Evolutionary conservation across 2,888 invertebrate genomes (phyloP).

Genomic region (Ormyrus pomaceus): DNA sequence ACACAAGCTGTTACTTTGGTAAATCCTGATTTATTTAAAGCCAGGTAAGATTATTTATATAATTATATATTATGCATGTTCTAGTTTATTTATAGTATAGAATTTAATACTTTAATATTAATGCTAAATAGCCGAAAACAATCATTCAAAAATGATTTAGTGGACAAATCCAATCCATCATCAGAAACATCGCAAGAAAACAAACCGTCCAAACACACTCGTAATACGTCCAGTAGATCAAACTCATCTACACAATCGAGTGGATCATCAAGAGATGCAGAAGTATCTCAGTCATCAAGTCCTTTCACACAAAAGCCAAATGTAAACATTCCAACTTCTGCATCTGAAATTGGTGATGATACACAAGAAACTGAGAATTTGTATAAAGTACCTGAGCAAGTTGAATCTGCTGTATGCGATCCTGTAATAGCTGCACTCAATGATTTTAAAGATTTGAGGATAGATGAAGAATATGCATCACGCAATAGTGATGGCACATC

Average conservation of each 20-base stretch:
- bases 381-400: conserved; percentile 58
- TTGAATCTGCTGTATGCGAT: conserved; percentile 59
- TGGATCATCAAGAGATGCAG: conserved; percentile 65
- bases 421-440: conserved; percentile 58
- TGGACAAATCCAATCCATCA: conserved; percentile 34
- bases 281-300: conserved; percentile 69
- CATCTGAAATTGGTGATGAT: conserved; percentile 36
- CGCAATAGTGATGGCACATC: conserved; percentile 52
- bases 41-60: conserved; percentile 38
- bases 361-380: conserved; percentile 56
- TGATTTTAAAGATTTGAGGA: conserved; percentile 62
- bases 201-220: conserved; percentile 52
- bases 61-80: neutral
- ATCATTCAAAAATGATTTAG: conserved; percentile 30
- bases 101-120: too few species aligned
- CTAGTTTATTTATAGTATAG: neutral
- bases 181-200: conserved; percentile 50
- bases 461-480: conserved; percentile 58
- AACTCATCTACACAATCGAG: conserved; percentile 60
- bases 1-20: conserved; percentile 72
- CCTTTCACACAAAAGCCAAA: conserved; percentile 64
- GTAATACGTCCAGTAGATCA: conserved; percentile 56
- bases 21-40: conserved; percentile 69
- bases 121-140: conserved; percentile 16
- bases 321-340: conserved; percentile 44